Base-by-base conservation (phyloP, 2,888 invertebrate genomes). In the Acanthosepion lycidas region DNA sequence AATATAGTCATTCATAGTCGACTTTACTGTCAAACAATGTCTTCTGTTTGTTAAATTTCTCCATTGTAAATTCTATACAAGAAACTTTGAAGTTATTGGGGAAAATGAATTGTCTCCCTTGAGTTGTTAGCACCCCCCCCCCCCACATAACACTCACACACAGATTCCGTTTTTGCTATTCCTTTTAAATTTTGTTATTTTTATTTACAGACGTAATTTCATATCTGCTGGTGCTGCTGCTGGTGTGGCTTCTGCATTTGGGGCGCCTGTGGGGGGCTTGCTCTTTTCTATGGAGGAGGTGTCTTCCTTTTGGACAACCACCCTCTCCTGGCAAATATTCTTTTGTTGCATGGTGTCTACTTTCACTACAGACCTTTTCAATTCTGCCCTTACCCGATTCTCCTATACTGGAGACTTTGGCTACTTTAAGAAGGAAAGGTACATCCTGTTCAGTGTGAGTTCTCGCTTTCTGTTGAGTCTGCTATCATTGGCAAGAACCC, bases 251-350 rank as follows among this genome's bases (percentile, higher is more conserved):
- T 97, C 97, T 6, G 97, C 97, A 4, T 97, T 97, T 95, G 97
- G 97, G 20, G 97, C 97, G 15, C 97, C 97, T 6, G 97, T 97
- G 2, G 97, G 97, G 23, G 97, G 97, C 18, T 96, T 97, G 94
- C 96, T 97, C 91, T 97, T 97, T 95, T 97, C 97, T 93, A 97
- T 97, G 97, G 97, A 97, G 95, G 97, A 97, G 95, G 97, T 97
- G 91, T 97, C 97, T 0, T 97, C 97, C 12, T 97, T 97, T 96
- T 97, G 97, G 97, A 97, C 97, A 28, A 97, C 97, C 94, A 97
- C 97, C 55, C 96, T 97, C 92, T 97, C 97, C 18, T 97, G 97
- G 97, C 97, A 97, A 96, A 97, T 97, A 48, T 97, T 97, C 96
- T 97, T 97, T 95, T 97, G 97, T 95, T 97, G 97, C 95, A 97